These are phyloP conservation scores for Cataglyphis hispanica DNA, from an alignment of 1,140 invertebrate genomes.

Conservation along the genomic window DNA sequence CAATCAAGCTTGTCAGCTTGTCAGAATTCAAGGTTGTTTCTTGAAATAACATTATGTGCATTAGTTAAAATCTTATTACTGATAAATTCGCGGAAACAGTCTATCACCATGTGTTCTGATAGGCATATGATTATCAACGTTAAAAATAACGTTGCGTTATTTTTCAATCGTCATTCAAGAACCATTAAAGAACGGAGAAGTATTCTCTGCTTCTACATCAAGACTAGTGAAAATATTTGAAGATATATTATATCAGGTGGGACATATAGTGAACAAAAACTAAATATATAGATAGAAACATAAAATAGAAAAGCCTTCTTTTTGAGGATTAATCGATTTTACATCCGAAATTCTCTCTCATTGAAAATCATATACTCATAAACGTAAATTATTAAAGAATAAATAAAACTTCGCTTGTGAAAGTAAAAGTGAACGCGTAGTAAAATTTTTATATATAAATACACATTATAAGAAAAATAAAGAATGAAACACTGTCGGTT, in stretches of 20 bases:
- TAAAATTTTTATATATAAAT: not conserved
- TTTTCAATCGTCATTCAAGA: not conserved
- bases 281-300: not conserved
- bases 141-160: not conserved
- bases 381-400: not conserved
- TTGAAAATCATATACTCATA: not conserved
- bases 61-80: slow-evolving; percentile 39
- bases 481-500: no score
- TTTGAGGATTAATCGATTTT: not conserved
- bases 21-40: not conserved
- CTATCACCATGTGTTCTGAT: not conserved
- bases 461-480: not conserved
- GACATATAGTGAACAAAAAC: not conserved
- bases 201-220: not conserved
- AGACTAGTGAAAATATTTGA: not conserved
- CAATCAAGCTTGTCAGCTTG: no score
- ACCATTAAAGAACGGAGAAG: not conserved
- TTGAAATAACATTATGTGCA: slow-evolving; percentile 24
- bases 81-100: slow-evolving; percentile 26
- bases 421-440: not conserved
- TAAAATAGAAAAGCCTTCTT: not conserved
- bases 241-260: slow-evolving; percentile 12
- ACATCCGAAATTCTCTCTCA: not conserved
- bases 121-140: not conserved
- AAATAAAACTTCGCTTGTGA: not conserved